phyloP scores from a whole-genome alignment of 2,113 vertebrate species.

The Cacatua alba region DNA sequence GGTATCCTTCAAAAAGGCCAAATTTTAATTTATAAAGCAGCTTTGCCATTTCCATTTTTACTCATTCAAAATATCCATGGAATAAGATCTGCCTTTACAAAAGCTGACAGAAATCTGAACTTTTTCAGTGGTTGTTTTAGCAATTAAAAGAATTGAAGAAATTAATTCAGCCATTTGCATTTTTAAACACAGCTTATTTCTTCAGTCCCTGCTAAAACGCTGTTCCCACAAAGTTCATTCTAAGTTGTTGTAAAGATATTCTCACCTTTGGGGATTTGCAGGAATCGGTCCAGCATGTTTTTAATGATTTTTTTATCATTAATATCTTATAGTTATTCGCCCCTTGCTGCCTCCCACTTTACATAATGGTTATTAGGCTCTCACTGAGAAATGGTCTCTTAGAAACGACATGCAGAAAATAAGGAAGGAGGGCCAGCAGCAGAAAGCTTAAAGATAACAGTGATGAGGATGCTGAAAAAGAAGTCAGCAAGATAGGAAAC shows the following conservation, averaged over 20 bases:
- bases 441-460: background rate
- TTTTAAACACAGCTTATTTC: background rate
- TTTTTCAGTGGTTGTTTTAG: background rate
- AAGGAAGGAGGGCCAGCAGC: background rate
- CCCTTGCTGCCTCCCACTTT: background rate
- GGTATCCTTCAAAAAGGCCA: too few species aligned
- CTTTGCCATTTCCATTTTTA: too few species aligned
- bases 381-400: background rate
- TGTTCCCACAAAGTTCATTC: constrained; percentile 15
- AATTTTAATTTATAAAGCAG: too few species aligned
- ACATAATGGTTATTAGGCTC: background rate
- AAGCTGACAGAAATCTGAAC: background rate
- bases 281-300: background rate
- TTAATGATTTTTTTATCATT: background rate
- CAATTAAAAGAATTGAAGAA: background rate
- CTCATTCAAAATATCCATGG: background rate
- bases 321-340: background rate
- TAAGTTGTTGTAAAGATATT: background rate
- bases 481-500: constrained; percentile 23
- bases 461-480: constrained; percentile 37
- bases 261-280: background rate
- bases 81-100: background rate
- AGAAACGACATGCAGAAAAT: background rate
- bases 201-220: background rate
- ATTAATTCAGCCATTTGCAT: background rate